A percentile compares a stretch with the other conserved stretches of the same genome.
Evolutionary conservation across 2,888 invertebrate genomes (phyloP).

Genomic region (Eurytoma californica): DNA sequence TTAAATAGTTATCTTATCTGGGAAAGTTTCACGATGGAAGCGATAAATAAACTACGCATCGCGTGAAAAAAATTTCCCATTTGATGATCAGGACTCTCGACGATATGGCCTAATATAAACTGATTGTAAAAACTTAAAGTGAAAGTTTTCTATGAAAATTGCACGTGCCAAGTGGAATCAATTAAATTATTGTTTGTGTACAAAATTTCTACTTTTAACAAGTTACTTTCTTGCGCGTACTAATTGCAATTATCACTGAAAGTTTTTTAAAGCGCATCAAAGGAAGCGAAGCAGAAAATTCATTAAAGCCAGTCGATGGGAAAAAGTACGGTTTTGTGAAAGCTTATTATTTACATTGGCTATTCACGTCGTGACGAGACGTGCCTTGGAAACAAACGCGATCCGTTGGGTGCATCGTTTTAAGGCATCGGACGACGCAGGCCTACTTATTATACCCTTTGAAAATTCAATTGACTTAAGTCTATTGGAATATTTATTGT

Average conservation of each 20-base stretch:
- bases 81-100: no score
- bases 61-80: no score
- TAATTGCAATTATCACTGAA: constrained; percentile 9
- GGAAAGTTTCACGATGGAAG: no score
- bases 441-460: background rate
- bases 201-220: no score
- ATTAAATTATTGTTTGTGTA: no score
- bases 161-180: no score
- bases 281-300: background rate
- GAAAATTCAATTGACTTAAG: background rate
- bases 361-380: constrained; percentile 4
- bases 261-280: background rate
- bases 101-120: no score
- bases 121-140: no score
- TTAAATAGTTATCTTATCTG: no score
- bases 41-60: no score
- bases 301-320: constrained; percentile 18
- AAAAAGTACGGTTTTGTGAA: constrained; percentile 9
- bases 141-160: no score
- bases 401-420: background rate
- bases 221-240: no score
- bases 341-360: constrained; percentile 25
- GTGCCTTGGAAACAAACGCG: background rate
- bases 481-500: background rate
- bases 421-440: background rate